phyloP scores from a whole-genome alignment of 2,888 invertebrate genomes.

The Chironomus riparius region DNA sequence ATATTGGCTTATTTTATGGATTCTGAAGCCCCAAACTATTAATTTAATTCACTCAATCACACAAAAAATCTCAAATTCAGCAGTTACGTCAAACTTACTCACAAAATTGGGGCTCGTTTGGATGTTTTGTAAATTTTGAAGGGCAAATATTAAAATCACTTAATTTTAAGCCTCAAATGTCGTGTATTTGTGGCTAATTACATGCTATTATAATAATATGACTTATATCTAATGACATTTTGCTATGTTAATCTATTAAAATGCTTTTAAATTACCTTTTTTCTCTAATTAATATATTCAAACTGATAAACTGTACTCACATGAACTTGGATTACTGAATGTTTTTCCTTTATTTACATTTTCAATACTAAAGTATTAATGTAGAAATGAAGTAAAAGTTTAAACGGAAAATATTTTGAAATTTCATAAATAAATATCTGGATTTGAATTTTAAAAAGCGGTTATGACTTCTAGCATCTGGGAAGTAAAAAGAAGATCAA shows the following conservation, averaged over 20 bases:
- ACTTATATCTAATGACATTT: background rate
- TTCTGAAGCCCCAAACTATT: background rate
- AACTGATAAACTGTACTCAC: background rate
- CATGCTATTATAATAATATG: background rate
- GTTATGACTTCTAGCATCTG: too few relatives aligned
- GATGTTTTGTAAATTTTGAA: background rate
- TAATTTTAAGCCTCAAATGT: background rate
- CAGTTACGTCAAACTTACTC: background rate
- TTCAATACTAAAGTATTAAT: too few relatives aligned
- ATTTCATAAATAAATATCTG: too few relatives aligned
- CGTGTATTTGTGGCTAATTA: background rate
- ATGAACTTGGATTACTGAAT: background rate
- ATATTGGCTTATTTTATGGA: background rate
- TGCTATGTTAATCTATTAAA: background rate
- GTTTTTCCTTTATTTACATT: too few relatives aligned
- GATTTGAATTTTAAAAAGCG: too few relatives aligned
- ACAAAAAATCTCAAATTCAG: background rate
- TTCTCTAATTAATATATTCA: background rate
- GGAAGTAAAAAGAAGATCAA: too few relatives aligned
- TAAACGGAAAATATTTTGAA: too few relatives aligned
- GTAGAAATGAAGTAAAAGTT: too few relatives aligned
- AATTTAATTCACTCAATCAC: background rate
- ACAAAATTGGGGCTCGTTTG: background rate
- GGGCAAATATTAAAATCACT: background rate
- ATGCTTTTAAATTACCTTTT: background rate